Base-by-base conservation (phyloP, 2,888 invertebrate genomes). In the Altica lythri region DNA sequence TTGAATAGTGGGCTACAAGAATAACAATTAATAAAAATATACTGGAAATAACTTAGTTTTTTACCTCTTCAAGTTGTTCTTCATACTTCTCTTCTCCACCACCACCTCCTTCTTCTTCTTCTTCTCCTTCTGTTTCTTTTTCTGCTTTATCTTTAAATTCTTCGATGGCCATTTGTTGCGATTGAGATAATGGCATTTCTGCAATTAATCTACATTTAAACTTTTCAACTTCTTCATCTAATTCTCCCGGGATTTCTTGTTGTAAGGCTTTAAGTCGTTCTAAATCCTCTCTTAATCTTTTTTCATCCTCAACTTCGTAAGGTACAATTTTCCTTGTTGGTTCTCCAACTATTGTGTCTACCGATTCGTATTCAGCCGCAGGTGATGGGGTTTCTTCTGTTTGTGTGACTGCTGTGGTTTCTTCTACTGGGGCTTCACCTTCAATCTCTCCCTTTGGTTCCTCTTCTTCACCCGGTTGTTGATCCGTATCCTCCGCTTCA, bases 141-240 rank as follows among this genome's bases (percentile, higher is more conserved):
- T 32, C 27, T 32, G 38, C 46, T 4, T 25, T 43, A 6, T 54
- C 43, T 19, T 56, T 50, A 25, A 60, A 64, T 34, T 64, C 60
- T 25, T 54, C 55, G 2, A 60, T 58, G 14, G 66, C 67, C 6
- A 55, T 58, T 45, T 65, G 53, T 30, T 65, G 66, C 1, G 69
- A 68, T n/a, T 53, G 47, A 2, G 65, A 61, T 29, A 67, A 18
- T 0, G 67, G 66, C 62, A 67, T 63, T 34, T 69, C 69, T 14
- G 58, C 66, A 17, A 69, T 63, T 1, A 70, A 46, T 45, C 56
- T 54, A 19, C 66, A 65, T 58, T 70, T 70, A 46, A 60, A 69
- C 43, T 66, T 68, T 52, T 70, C 70, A 10, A 70, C 13, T 52
- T 70, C 69, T n/a, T 67, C 65, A 27, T 70, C 69, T 2, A 57